Evolutionary conservation across 2,888 invertebrate species (phyloP), one percentile per base, ranked within the genome.

Genomic region (Stenodema calcarata): DNA sequence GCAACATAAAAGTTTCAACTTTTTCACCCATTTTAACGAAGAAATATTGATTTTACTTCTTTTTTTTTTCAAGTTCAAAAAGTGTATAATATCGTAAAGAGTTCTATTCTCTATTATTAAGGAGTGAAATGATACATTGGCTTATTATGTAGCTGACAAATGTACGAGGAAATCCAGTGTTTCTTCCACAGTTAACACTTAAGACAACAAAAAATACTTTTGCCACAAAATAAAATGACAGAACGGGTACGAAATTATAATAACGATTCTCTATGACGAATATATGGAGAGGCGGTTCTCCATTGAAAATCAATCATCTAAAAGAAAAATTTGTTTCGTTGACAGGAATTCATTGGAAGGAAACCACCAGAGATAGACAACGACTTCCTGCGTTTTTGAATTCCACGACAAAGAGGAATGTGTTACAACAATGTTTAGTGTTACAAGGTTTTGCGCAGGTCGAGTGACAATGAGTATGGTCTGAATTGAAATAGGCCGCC

Each of bases 61-160:
- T 6, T 27, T 62, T 62, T 62, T 62, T 62, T 54, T 62, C 11
- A 62, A 62, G 62, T 62, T 62, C 62, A 62, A 62, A 62, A 62
- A 62, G 62, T 62, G 62, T 62, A 62, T 27, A 62, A 62, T 62
- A 42, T 35, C 44, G 42, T 76, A 76, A 70, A 76, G 76, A 76
- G 30, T 41, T 76, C 44, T 78, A 78, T 78, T 78, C 44, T 75
- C 44, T 78, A 42, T 78, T 44, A 18, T 78, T 78, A 78, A 78
- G 78, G 78, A 78, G 41, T 78, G 78, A 78, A 78, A 78, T 62
- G 62, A 62, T 62, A 62, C 62, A 62, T 62, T 62, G 62, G 62
- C 62, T 54, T 54, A 62, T n/a, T 62, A 62, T 18, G 62, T 62
- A 62, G 62, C 62, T 23, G 62, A 23, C n/a, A 23, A 47, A 62